Evolutionary conservation across 1,140 invertebrate genomes (phyloP).

Genomic region (Psix sp.): DNA sequence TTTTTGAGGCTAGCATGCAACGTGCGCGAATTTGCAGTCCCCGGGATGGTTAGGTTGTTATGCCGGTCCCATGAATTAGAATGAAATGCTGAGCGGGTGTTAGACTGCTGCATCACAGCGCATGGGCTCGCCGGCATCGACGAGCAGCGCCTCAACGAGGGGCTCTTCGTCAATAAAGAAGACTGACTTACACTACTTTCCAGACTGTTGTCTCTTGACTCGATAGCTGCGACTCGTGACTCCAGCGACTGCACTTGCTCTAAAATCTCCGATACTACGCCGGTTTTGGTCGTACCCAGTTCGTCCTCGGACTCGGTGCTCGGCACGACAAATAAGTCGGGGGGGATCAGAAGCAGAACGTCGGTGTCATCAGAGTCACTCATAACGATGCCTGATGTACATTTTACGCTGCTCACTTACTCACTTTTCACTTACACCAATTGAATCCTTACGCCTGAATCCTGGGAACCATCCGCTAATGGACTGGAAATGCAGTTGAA

Average conservation of each 20-base stretch:
- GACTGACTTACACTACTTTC: conserved; percentile 65
- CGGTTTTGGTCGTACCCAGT: conserved; percentile 68
- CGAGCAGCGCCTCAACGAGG: conserved; percentile 50
- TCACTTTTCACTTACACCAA: neutral
- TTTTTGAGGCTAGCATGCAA: too few relatives aligned
- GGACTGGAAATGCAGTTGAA: too few relatives aligned
- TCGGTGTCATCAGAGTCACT: conserved; percentile 91
- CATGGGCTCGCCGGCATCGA: conserved; percentile 69
- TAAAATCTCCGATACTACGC: conserved; percentile 81
- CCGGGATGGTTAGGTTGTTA: conserved; percentile 57
- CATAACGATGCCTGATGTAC: conserved; percentile 75
- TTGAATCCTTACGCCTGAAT: too few relatives aligned
- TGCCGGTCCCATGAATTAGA: conserved; percentile 59
- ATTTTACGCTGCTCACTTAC: conserved; percentile 12
- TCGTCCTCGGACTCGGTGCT: conserved; percentile 78
- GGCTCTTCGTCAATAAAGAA: conserved; percentile 61
- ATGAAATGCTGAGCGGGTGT: conserved; percentile 49
- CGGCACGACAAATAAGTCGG: conserved; percentile 82
- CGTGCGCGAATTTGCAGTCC: conserved; percentile 62
- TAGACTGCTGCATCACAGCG: conserved; percentile 30
- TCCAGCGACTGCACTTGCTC: conserved; percentile 80
- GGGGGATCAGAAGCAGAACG: conserved; percentile 85
- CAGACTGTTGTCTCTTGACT: conserved; percentile 68
- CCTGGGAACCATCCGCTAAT: too few relatives aligned
- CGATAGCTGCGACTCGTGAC: conserved; percentile 78